Evolutionary conservation across 2,888 invertebrate genomes (phyloP).

Genomic region (Drymonia ruficornis): DNA sequence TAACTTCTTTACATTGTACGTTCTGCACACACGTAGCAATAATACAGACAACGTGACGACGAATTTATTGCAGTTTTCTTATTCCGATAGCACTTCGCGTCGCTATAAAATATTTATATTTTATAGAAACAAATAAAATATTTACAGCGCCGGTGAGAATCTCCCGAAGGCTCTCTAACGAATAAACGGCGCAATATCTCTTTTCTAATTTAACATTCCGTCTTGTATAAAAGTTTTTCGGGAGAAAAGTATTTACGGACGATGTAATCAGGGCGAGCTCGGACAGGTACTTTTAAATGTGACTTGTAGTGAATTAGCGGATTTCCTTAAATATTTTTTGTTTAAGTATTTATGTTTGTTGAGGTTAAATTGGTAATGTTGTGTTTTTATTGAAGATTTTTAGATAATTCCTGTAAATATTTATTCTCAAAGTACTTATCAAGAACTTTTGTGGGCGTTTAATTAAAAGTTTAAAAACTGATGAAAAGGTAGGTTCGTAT

Average conservation of each 20-base stretch:
- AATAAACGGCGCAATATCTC: conserved; percentile 34
- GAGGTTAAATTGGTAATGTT: background rate
- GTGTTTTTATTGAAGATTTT: too few species aligned
- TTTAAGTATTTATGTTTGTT: background rate
- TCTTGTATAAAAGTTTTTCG: conserved; percentile 22
- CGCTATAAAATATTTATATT: conserved; percentile 50
- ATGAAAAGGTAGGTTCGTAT: too few species aligned
- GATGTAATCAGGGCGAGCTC: conserved; percentile 1
- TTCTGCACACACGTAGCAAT: conserved; percentile 3
- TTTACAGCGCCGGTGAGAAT: conserved; percentile 30
- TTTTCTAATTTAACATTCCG: conserved; percentile 33
- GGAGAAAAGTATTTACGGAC: conserved; percentile 1
- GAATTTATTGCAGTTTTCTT: conserved; percentile 31
- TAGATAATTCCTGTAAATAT: too few species aligned
- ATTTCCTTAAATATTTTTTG: background rate
- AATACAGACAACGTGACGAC: conserved; percentile 4
- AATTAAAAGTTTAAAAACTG: too few species aligned
- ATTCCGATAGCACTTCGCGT: conserved; percentile 30
- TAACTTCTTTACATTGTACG: background rate
- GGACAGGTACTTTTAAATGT: background rate
- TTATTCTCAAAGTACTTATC: too few species aligned
- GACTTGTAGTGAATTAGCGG: background rate
- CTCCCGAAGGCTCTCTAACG: conserved; percentile 27
- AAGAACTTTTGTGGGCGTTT: too few species aligned
- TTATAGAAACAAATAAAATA: conserved; percentile 51